phyloP scores from a whole-genome alignment of 2,113 vertebrate species.

The Mugil cephalus region DNA sequence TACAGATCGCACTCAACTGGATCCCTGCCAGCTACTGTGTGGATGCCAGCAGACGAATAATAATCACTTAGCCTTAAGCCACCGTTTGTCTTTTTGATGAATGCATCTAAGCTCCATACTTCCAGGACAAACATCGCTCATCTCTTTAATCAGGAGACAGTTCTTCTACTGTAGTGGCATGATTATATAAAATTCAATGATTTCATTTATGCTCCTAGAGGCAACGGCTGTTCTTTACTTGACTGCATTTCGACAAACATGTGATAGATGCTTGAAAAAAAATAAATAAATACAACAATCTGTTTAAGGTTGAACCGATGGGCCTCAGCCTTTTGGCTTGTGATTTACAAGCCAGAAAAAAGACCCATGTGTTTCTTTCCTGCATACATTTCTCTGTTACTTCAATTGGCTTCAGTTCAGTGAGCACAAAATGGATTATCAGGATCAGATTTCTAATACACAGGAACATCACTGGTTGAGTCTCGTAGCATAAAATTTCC shows the following conservation, averaged over 20 bases:
- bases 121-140: neutral
- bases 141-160: neutral
- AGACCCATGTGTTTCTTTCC: too few relatives aligned
- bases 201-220: neutral
- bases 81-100: neutral
- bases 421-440: too few relatives aligned
- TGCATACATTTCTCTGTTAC: too few relatives aligned
- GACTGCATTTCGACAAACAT: neutral
- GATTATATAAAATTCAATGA: neutral
- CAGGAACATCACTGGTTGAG: too few relatives aligned
- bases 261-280: too few relatives aligned
- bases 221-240: neutral
- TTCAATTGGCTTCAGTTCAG: too few relatives aligned
- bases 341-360: too few relatives aligned
- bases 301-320: too few relatives aligned
- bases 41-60: conserved; percentile 11
- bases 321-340: too few relatives aligned
- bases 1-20: conserved; percentile 37
- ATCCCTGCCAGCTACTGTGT: conserved; percentile 25
- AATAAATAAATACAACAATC: too few relatives aligned
- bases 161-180: neutral
- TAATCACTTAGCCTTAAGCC: neutral
- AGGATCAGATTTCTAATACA: too few relatives aligned
- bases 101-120: neutral
- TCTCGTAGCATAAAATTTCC: too few relatives aligned